Base-by-base conservation (phyloP, 1,140 invertebrate genomes). In the Rhagoletis pomonella region DNA sequence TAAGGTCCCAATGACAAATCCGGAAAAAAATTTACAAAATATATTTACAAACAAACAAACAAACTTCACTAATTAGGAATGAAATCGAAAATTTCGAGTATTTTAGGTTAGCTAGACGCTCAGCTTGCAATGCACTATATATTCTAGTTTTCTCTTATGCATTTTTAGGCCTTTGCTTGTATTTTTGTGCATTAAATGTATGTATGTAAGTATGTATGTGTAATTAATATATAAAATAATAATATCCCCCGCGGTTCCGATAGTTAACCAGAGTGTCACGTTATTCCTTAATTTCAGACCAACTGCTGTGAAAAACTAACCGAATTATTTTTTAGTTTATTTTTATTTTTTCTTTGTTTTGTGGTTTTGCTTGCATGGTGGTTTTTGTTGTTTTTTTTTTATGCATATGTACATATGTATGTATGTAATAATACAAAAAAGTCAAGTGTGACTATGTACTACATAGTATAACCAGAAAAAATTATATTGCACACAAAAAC, bases 401-500 rank as follows among this genome's bases (percentile, higher is more conserved):
- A 44, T 73, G 1, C 29, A 29, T 29, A 29, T 29, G 29, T 29
- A 29, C 29, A 29, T 29, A 29, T 29, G 29, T 29, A 29, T 29
- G 29, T 29, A 29, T 14, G 44, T 73, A 73, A 47, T 47, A 47
- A 73, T 17, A 73, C 12, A 47, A 73, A 73, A 47, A 73, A 73
- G 29, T 29, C 29, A 29, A 29, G 14, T 73, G 67, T 39, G 42
- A 39, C 67, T 47, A n/a, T 44, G 29, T 29, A 29, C 29, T 29
- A 29, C 29, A 29, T 29, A 29, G 29, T 42, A 44, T 12, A 12
- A 81, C 3, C 6, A 10, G n/a, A 29, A 50, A 81, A 81, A 81
- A n/a, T 19, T n/a, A 81, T 81, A 81, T 55, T n/a, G 73, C 73
- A 55, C 73, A 55, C 47, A 42, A 81, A 81, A 81, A 81, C 47